Evolutionary conservation across 2,113 vertebrate genomes (phyloP).

Genomic region (Microcebus lehilahytsara): DNA sequence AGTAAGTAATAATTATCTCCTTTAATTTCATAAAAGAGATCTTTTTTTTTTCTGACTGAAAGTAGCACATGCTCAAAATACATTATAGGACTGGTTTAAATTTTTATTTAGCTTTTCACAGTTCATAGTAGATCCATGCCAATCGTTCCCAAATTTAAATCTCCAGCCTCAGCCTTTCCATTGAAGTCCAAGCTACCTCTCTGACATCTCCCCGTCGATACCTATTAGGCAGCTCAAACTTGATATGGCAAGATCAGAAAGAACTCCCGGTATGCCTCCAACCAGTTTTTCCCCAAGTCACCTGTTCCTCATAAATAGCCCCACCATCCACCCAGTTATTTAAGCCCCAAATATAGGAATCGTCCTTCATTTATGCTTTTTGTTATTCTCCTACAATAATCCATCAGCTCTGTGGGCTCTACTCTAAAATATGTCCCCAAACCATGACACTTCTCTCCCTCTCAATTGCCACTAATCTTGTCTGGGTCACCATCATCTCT

Average conservation of each 20-base stretch:
- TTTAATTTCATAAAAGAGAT: constrained; percentile 1
- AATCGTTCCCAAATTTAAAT: background rate
- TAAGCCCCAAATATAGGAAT: background rate
- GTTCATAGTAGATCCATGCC: background rate
- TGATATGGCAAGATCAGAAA: constrained; percentile 1
- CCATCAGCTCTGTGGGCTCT: background rate
- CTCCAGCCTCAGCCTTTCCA: background rate
- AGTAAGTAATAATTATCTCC: constrained; percentile 61
- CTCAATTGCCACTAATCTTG: background rate
- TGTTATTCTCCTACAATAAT: background rate
- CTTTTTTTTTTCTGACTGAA: constrained; percentile 1
- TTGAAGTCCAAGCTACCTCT: background rate
- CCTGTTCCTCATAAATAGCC: background rate
- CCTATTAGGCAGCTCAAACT: background rate
- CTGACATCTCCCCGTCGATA: background rate
- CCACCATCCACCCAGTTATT: background rate
- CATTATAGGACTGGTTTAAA: constrained; percentile 1
- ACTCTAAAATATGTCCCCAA: background rate
- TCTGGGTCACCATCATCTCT: background rate
- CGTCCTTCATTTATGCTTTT: background rate
- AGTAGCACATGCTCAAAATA: background rate
- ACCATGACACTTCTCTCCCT: background rate
- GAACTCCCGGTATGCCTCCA: background rate
- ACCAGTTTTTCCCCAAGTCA: background rate
- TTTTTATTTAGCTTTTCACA: constrained; percentile 29